phyloP scores from a whole-genome alignment of 2,888 invertebrate genomes.

The Strigamia crassipes region DNA sequence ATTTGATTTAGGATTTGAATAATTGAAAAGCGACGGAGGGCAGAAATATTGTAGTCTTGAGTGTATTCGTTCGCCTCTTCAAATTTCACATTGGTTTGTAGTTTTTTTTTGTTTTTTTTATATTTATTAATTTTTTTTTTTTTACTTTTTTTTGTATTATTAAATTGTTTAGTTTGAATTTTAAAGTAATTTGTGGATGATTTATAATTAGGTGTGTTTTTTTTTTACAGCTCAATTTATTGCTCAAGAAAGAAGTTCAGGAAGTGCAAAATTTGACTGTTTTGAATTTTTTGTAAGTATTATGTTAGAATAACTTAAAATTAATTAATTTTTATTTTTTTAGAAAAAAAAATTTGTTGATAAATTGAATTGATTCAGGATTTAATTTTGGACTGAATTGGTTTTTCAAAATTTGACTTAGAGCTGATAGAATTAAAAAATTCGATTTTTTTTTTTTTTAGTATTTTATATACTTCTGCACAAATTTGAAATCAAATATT shows the following conservation, averaged over 20 bases:
- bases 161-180: not conserved
- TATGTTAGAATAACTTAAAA: too few relatives aligned
- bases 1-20: conserved; percentile 30
- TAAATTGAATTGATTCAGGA: too few relatives aligned
- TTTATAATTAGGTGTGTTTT: not conserved
- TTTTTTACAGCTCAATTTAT: conserved; percentile 1
- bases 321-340: too few relatives aligned
- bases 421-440: too few relatives aligned
- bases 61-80: not conserved
- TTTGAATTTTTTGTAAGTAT: conserved; percentile 14
- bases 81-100: not conserved
- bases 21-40: conserved; percentile 9
- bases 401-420: too few relatives aligned
- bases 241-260: conserved; percentile 1
- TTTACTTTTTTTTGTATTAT: not conserved
- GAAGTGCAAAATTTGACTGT: not conserved
- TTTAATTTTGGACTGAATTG: too few relatives aligned
- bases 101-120: not conserved
- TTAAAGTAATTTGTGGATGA: not conserved
- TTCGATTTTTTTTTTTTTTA: too few relatives aligned
- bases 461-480: too few relatives aligned
- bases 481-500: too few relatives aligned
- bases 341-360: too few relatives aligned
- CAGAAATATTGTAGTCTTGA: not conserved
- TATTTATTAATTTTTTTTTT: not conserved